Evolutionary conservation across 2,113 vertebrate species (phyloP).

Genomic region (Misgurnus mizolepis): DNA sequence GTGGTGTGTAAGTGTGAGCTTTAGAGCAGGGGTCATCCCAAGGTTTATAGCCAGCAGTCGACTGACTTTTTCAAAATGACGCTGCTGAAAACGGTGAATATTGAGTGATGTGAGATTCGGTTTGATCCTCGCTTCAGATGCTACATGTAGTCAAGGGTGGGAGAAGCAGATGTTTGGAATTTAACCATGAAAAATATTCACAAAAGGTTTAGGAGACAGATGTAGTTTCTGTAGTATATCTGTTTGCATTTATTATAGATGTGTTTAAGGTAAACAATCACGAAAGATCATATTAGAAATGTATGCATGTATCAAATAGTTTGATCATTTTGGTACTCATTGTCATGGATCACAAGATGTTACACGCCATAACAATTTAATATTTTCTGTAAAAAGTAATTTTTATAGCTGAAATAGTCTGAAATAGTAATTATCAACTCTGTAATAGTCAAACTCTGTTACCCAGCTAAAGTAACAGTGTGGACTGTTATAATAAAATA

Average conservation of each 20-base stretch:
- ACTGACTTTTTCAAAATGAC: conserved; percentile 62
- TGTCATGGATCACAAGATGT: too few relatives aligned
- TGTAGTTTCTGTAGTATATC: conserved; percentile 43
- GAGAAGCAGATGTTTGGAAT: conserved; percentile 68
- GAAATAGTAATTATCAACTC: too few relatives aligned
- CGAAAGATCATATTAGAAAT: conserved; percentile 35
- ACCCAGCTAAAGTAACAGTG: too few relatives aligned
- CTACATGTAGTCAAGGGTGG: conserved; percentile 58
- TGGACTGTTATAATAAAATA: too few relatives aligned
- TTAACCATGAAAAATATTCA: conserved; percentile 64
- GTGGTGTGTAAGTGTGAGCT: conserved; percentile 13
- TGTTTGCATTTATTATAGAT: conserved; percentile 53
- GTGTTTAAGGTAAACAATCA: conserved; percentile 33
- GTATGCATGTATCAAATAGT: too few relatives aligned
- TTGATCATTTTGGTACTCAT: not conserved
- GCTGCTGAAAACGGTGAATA: conserved; percentile 53
- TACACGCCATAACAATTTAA: too few relatives aligned
- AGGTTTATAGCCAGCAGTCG: conserved; percentile 14
- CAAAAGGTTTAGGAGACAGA: conserved; percentile 54
- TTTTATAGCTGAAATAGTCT: too few relatives aligned
- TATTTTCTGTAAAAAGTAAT: too few relatives aligned
- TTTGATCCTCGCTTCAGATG: conserved; percentile 69
- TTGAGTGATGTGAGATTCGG: conserved; percentile 57
- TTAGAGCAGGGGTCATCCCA: conserved; percentile 22
- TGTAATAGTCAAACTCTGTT: too few relatives aligned